Evolutionary conservation across 2,797 vertebrate species (phyloP).

Genomic region (Limnodromus scolopaceus): DNA sequence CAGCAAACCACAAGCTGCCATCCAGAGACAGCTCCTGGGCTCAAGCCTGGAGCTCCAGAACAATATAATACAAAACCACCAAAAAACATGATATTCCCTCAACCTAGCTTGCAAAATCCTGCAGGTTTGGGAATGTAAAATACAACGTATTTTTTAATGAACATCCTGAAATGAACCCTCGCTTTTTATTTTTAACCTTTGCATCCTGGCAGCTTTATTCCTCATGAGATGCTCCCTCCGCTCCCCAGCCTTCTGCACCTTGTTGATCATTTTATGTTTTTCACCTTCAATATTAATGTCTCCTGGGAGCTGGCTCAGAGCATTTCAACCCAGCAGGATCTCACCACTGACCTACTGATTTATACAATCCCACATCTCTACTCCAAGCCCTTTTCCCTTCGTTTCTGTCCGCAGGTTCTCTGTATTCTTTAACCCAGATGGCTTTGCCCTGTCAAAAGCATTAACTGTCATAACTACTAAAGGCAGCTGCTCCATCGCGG

Average conservation of each 20-base stretch:
- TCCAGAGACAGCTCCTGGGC: background rate
- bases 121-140: background rate
- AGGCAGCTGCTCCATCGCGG: conserved; percentile 51
- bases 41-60: background rate
- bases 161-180: background rate
- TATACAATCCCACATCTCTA: background rate
- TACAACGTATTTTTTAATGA: background rate
- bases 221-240: background rate
- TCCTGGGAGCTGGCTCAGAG: background rate
- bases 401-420: conserved; percentile 34
- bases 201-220: background rate
- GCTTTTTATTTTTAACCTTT: background rate
- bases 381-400: background rate
- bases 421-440: conserved; percentile 53
- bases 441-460: conserved; percentile 57
- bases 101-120: background rate
- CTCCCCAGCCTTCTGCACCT: background rate
- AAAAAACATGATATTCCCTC: background rate
- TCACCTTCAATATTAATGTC: background rate
- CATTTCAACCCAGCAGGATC: conserved; percentile 13
- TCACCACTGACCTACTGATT: conserved; percentile 15
- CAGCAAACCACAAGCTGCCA: background rate
- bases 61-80: background rate
- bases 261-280: background rate
- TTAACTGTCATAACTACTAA: conserved; percentile 6